These are phyloP conservation scores for rat (Rattus norvegicus) DNA, from an alignment of 2,113 vertebrate genomes.

Conservation along the genomic window DNA sequence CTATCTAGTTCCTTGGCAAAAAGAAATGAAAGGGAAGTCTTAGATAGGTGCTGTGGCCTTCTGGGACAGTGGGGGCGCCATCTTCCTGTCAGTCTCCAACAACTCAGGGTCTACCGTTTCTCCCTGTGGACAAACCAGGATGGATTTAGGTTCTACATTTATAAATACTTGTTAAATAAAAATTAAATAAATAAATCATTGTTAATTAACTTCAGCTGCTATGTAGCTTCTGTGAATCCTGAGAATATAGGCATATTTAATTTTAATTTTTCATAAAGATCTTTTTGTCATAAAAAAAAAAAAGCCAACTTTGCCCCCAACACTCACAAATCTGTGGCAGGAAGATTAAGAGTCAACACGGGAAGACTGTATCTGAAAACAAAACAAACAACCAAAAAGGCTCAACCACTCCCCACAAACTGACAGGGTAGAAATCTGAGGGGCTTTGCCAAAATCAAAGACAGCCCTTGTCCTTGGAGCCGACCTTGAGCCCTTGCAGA, in stretches of 20 bases:
- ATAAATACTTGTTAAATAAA: neutral
- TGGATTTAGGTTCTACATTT: constrained; percentile 29
- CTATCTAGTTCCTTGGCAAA: neutral
- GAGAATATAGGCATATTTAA: neutral
- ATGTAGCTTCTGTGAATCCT: neutral
- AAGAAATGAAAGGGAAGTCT: constrained; percentile 22
- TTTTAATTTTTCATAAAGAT: neutral
- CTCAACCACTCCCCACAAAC: neutral
- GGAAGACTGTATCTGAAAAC: neutral
- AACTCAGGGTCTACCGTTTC: neutral
- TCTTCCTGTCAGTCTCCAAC: neutral
- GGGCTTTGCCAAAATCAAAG: neutral
- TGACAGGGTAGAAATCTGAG: neutral
- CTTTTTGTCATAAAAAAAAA: neutral
- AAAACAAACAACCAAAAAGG: neutral
- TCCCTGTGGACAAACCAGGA: neutral
- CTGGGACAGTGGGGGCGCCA: neutral
- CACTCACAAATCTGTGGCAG: neutral
- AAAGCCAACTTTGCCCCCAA: neutral
- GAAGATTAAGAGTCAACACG: neutral
- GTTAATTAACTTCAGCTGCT: neutral
- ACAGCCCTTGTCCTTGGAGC: neutral
- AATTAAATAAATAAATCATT: too few relatives aligned
- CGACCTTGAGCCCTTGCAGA: neutral
- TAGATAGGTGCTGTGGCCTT: neutral